phyloP scores from a whole-genome alignment of 2,888 invertebrate genomes.

The Gerris lacustris region DNA sequence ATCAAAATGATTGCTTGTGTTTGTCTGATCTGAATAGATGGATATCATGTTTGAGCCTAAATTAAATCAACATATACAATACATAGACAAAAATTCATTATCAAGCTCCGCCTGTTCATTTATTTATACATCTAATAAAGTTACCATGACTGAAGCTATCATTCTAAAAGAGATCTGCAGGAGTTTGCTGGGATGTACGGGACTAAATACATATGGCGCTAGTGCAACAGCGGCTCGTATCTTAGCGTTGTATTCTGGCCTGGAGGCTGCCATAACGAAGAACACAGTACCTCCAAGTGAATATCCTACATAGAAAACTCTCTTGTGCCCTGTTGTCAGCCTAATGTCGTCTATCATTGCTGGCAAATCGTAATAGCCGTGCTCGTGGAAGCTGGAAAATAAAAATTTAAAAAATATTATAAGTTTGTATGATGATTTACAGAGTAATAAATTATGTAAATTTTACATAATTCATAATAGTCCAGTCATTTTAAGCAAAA shows the following conservation, averaged over 20 bases:
- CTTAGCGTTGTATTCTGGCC: slow-evolving; percentile 43
- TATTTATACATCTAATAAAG: neutral
- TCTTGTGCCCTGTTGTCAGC: slow-evolving; percentile 35
- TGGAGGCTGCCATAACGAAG: slow-evolving; percentile 44
- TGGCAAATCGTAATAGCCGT: slow-evolving; percentile 46
- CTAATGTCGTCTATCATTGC: slow-evolving; percentile 44
- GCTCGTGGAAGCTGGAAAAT: slow-evolving; percentile 45
- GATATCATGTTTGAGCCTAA: too few relatives aligned
- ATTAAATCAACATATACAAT: too few relatives aligned
- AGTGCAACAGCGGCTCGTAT: slow-evolving; percentile 21
- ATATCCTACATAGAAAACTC: slow-evolving; percentile 44
- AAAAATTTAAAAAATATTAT: neutral
- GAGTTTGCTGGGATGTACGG: slow-evolving; percentile 22
- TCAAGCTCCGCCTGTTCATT: too few relatives aligned
- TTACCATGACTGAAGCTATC: slow-evolving; percentile 24
- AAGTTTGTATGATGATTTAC: neutral
- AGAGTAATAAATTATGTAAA: neutral
- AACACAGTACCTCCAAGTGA: slow-evolving; percentile 47
- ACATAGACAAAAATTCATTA: too few relatives aligned
- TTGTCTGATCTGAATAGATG: too few relatives aligned
- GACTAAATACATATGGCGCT: slow-evolving; percentile 23
- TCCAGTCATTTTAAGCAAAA: too few relatives aligned
- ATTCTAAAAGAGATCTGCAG: slow-evolving; percentile 21
- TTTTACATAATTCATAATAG: neutral
- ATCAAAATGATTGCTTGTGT: too few relatives aligned